These are phyloP conservation scores for Labia minor DNA, from an alignment of 2,888 invertebrate species.

Conservation along the genomic window DNA sequence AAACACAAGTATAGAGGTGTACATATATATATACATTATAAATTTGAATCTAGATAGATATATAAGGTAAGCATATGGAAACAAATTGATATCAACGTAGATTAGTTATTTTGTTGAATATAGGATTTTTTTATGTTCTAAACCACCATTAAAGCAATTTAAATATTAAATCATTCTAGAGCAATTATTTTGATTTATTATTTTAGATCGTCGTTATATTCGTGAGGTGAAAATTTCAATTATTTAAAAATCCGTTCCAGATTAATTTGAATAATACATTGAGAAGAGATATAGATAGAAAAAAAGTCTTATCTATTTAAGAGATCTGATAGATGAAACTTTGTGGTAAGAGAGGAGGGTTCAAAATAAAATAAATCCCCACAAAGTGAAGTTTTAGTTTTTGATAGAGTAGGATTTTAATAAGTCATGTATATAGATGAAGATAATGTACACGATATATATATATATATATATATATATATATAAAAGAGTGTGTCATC, in stretches of 20 bases:
- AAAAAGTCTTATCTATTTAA: background rate
- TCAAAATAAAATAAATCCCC: background rate
- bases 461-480: too few relatives aligned
- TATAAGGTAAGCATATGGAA: too few relatives aligned
- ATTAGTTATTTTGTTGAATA: too few relatives aligned
- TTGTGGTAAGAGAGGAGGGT: background rate
- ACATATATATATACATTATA: too few relatives aligned
- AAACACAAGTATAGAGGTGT: too few relatives aligned
- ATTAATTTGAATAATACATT: background rate
- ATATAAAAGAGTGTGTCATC: background rate
- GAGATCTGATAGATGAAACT: background rate
- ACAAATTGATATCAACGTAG: too few relatives aligned
- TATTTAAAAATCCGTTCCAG: background rate
- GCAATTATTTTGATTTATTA: background rate
- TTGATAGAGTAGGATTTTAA: conserved; percentile 1
- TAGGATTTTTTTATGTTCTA: too few relatives aligned
- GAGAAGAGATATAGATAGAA: background rate
- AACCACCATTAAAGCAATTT: background rate
- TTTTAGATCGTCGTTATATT: background rate
- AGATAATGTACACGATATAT: background rate
- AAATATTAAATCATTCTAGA: background rate
- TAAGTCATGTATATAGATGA: background rate
- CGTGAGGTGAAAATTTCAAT: background rate
- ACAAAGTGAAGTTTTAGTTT: background rate
- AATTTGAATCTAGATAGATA: too few relatives aligned